Conservation (phyloP, 2,797 vertebrate genomes). For the Mormyrops boulengeri region DNA sequence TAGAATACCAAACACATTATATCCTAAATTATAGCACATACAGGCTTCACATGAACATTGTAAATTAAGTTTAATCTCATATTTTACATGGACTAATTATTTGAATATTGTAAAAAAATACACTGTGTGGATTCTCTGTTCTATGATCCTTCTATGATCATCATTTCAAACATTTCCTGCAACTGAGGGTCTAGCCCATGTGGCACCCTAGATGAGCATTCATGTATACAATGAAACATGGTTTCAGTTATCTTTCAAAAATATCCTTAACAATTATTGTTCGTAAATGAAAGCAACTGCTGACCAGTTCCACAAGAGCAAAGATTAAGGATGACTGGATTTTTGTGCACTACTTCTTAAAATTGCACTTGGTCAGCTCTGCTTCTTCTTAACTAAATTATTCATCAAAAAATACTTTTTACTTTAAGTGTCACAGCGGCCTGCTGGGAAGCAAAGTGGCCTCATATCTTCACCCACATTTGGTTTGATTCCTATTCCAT, state of each 20-base stretch:
- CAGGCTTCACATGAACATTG: not conserved
- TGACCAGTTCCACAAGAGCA: not conserved
- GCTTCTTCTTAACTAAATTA: not conserved
- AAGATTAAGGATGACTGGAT: not conserved
- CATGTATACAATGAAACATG: not conserved
- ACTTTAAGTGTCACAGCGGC: not conserved
- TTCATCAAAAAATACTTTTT: not conserved
- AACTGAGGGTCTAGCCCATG: not conserved
- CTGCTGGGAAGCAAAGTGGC: not conserved
- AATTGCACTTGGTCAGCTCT: not conserved
- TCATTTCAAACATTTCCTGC: not conserved
- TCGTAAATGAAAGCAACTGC: not conserved
- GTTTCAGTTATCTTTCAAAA: not conserved
- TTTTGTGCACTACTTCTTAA: not conserved
- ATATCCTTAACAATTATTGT: not conserved
- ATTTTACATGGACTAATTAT: not conserved
- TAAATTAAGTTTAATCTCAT: not conserved
- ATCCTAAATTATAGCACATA: not conserved
- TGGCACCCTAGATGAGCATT: not conserved
- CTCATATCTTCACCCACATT: not conserved
- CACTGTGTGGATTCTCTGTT: not conserved
- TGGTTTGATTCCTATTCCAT: not conserved
- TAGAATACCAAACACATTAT: not conserved
- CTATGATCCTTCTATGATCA: not conserved
- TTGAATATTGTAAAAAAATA: not conserved